Evolutionary conservation across 1,140 invertebrate species (phyloP).

Genomic region (Onthophagus taurus): DNA sequence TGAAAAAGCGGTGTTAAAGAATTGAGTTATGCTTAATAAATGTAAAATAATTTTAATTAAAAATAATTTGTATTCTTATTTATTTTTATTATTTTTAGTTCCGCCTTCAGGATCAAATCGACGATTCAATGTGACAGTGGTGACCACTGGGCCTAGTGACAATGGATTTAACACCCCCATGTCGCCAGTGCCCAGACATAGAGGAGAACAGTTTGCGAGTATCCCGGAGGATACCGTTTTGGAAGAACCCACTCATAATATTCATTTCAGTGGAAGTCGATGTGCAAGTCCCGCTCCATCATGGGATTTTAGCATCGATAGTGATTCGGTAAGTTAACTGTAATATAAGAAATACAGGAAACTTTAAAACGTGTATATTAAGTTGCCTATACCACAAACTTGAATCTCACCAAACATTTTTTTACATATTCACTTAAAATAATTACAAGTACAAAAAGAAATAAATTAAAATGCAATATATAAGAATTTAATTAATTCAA

Average conservation of each 20-base stretch:
- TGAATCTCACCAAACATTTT: neutral
- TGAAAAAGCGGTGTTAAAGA: too few species aligned
- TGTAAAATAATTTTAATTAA: too few species aligned
- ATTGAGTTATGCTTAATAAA: too few species aligned
- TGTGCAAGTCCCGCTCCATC: constrained; percentile 30
- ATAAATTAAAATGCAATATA: neutral
- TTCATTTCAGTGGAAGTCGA: constrained; percentile 20
- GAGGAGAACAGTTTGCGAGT: constrained; percentile 32
- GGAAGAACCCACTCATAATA: constrained; percentile 20
- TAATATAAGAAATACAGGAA: constrained; percentile 3
- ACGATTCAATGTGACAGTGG: constrained; percentile 36
- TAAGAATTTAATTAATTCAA: neutral
- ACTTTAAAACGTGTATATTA: neutral
- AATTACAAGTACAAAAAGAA: neutral
- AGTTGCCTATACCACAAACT: neutral
- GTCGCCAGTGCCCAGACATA: constrained; percentile 30
- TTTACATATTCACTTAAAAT: neutral
- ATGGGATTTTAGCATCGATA: constrained; percentile 35
- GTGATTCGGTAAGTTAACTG: constrained; percentile 28
- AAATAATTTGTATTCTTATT: neutral
- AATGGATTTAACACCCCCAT: constrained; percentile 20
- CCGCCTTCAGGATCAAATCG: constrained; percentile 20
- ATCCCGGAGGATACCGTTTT: constrained; percentile 35
- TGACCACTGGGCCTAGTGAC: constrained; percentile 20
- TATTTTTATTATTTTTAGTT: constrained; percentile 5